Evolutionary conservation across 1,140 invertebrate genomes (phyloP), one percentile per base, ranked within the genome.

Genomic region (Scaptodrosophila lebanonensis): DNA sequence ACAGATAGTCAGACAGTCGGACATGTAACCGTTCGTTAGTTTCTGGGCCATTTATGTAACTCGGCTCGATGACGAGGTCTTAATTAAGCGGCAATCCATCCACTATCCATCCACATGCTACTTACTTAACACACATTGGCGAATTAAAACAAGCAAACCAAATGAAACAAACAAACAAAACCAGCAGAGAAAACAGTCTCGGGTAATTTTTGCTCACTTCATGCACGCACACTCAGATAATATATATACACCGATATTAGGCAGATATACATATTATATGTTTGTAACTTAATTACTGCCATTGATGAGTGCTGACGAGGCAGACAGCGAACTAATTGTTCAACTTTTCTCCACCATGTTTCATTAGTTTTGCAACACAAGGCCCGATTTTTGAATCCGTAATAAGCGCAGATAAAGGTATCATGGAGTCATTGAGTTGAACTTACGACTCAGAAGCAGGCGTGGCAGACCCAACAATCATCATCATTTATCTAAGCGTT

Each of bases 81-180:
- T 77, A 77, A 77, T 77, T 77, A 77, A 72, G 67, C 72, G 38
- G 27, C 61, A 65, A 44, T 62, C 51, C 40, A 33, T 18, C 42
- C 53, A 63, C 60, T 62, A n/a, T 43, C 11, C 51, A 54, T 25
- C 51, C 54, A 47, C 36, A 47, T 29, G 18, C 57, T 30, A 20
- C 54, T 65, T 54, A 66, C 44, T 61, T 61, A 61, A 35, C 35
- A 51, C 20, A 22, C 45, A 38, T 15, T 52, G 17, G 53, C 53
- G 20, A 15, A 27, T 44, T 44, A 44, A 43, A 53, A 35, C 40
- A 36, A 53, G 29, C 30, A 25, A 35, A 58, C 50, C 44, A 39
- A 43, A 30, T 35, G 45, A 58, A 40, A 45, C 43, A 51, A 60
- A 35, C 39, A 56, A 50, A 32, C 49, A 56, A 56, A 17, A 33